These are phyloP conservation scores for Dryobates pubescens DNA, from an alignment of 2,797 vertebrate species.

Conservation along the genomic window DNA sequence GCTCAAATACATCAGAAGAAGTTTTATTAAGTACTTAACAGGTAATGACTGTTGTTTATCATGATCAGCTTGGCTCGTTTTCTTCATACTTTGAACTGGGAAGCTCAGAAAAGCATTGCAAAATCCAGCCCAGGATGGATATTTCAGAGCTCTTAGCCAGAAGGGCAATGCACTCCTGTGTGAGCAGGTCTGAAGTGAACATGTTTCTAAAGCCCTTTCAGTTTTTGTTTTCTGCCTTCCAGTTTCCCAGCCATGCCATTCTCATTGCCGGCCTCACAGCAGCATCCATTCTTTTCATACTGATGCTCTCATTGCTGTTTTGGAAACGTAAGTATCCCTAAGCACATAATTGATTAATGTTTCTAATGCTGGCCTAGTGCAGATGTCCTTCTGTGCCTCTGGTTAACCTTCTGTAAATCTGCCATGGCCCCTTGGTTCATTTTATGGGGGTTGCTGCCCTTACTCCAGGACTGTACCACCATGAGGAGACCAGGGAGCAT, in stretches of 20 bases:
- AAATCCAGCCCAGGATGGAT: neutral
- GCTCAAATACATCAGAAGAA: neutral
- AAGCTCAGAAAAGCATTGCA: neutral
- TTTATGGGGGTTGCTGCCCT: neutral
- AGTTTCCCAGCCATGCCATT: neutral
- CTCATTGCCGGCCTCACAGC: neutral
- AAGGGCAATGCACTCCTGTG: neutral
- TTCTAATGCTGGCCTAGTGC: neutral
- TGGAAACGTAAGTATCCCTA: conserved; percentile 40
- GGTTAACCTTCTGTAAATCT: neutral
- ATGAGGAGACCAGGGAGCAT: neutral
- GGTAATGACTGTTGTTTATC: neutral
- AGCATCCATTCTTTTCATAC: neutral
- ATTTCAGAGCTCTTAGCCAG: neutral
- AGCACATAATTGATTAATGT: neutral
- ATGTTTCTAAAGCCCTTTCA: neutral
- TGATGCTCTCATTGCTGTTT: neutral
- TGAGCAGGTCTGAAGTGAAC: neutral
- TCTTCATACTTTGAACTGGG: neutral
- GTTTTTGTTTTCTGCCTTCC: neutral
- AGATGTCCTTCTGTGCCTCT: neutral
- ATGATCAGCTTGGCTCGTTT: neutral
- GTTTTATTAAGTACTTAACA: neutral
- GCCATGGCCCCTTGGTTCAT: neutral
- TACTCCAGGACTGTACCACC: neutral